A percentile compares a stretch with the other conserved stretches of the same genome.
These are phyloP conservation scores for Cactoblastis cactorum DNA, from an alignment of 2,888 invertebrate species.

Conservation along the genomic window DNA sequence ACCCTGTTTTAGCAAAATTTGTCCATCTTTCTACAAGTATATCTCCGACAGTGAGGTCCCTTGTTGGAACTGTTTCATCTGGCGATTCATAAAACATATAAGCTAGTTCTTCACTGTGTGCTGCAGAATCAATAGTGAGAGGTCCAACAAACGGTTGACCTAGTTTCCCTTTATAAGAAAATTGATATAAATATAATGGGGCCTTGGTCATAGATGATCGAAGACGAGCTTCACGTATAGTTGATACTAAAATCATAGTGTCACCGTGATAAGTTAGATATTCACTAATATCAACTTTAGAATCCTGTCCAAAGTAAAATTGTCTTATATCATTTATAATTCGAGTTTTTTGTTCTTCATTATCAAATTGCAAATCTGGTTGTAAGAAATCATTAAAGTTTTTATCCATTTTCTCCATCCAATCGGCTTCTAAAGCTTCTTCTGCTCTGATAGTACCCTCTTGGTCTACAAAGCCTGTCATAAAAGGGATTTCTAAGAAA, in stretches of 20 bases:
- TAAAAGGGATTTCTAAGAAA: conserved; percentile 52
- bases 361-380: conserved; percentile 51
- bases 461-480: conserved; percentile 60
- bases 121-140: conserved; percentile 41
- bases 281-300: conserved; percentile 34
- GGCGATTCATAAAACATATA: conserved; percentile 47
- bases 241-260: conserved; percentile 59
- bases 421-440: conserved; percentile 44
- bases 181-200: conserved; percentile 58
- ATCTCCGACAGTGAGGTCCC: conserved; percentile 46
- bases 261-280: conserved; percentile 61
- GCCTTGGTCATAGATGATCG: conserved; percentile 34
- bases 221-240: conserved; percentile 50
- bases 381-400: conserved; percentile 56
- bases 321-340: conserved; percentile 39
- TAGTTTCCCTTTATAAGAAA: conserved; percentile 58
- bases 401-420: conserved; percentile 55
- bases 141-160: conserved; percentile 49
- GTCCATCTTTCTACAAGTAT: conserved; percentile 64
- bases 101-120: conserved; percentile 62
- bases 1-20: conserved; percentile 64
- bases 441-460: conserved; percentile 62
- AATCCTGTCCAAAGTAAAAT: conserved; percentile 45
- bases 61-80: conserved; percentile 22
- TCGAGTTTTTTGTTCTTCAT: conserved; percentile 31